Evolutionary conservation across 2,888 invertebrate species (phyloP).

Genomic region (Andrena flavipes): DNA sequence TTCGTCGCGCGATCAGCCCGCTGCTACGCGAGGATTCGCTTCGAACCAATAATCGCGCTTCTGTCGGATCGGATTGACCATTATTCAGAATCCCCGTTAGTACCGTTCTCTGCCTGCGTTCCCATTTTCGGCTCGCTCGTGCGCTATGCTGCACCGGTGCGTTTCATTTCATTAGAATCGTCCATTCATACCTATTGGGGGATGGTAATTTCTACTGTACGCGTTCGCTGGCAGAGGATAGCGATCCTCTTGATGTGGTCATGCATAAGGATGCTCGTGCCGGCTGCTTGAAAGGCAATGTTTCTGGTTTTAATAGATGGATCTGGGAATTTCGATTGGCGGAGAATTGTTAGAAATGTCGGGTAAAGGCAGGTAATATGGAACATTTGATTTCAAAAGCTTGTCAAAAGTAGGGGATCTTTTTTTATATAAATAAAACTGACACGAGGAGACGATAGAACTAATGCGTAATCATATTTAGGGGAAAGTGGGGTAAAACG

Average conservation of each 20-base stretch:
- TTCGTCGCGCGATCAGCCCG: neutral
- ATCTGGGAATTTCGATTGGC: no score
- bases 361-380: no score
- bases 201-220: neutral
- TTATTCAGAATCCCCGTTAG: constrained; percentile 13
- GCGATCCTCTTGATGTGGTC: neutral
- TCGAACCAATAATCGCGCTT: constrained; percentile 13
- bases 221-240: no score
- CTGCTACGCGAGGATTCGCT: neutral
- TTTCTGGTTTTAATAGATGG: no score
- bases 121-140: neutral
- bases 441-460: no score
- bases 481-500: no score
- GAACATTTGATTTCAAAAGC: no score
- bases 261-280: neutral
- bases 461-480: no score
- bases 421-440: no score
- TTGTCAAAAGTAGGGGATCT: no score
- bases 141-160: neutral
- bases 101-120: neutral
- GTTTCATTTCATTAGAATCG: neutral
- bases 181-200: neutral
- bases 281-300: neutral
- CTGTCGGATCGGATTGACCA: constrained; percentile 24
- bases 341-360: no score